Percentiles rank a stretch among this genome's conserved stretches.
These are phyloP conservation scores for Coregonus suidteri DNA, from an alignment of 2,797 vertebrate genomes.

Conservation along the genomic window DNA sequence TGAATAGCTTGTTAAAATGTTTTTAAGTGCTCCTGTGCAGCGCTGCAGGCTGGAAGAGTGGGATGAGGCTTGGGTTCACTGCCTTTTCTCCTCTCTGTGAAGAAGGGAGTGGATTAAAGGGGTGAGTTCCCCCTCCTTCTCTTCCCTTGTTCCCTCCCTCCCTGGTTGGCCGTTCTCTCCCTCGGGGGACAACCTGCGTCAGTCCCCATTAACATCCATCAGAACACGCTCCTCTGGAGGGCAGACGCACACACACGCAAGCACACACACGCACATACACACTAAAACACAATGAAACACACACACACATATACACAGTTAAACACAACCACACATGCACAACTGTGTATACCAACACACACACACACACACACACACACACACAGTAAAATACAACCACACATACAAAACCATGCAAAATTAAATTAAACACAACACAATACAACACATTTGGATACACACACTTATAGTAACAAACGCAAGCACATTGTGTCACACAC, in stretches of 20 bases:
- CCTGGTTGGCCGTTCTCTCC: constrained; percentile 72
- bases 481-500: background rate
- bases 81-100: constrained; percentile 66
- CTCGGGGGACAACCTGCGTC: constrained; percentile 80
- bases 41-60: constrained; percentile 59
- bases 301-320: constrained; percentile 2
- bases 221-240: constrained; percentile 75
- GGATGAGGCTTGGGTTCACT: constrained; percentile 70
- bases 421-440: constrained; percentile 34
- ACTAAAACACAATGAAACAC: background rate
- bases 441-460: background rate
- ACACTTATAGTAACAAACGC: background rate
- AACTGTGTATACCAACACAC: constrained; percentile 9
- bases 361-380: constrained; percentile 25
- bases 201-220: constrained; percentile 80
- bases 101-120: constrained; percentile 77
- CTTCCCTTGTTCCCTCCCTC: constrained; percentile 29
- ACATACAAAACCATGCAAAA: constrained; percentile 21
- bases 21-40: constrained; percentile 79
- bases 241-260: constrained; percentile 45
- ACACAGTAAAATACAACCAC: constrained; percentile 9
- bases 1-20: constrained; percentile 80
- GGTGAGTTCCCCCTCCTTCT: constrained; percentile 42
- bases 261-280: constrained; percentile 16
- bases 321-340: constrained; percentile 5